Percentiles rank a stretch among this genome's conserved stretches.
phyloP scores from a whole-genome alignment of 2,113 vertebrate genomes.

The Petromus typicus region DNA sequence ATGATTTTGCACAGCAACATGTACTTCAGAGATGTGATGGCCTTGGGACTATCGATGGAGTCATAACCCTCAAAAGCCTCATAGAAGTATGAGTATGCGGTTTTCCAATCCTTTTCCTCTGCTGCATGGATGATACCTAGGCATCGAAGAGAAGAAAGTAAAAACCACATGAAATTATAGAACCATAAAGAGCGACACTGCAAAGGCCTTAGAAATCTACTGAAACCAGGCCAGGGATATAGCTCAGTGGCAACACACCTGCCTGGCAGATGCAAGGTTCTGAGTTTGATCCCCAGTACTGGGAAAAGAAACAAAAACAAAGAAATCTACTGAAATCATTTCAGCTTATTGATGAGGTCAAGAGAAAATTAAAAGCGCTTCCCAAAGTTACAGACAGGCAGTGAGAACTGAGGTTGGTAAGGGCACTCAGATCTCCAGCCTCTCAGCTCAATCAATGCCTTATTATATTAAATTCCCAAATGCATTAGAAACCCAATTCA shows the following conservation, averaged over 20 bases:
- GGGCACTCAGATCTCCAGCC: background rate
- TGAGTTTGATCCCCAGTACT: no score
- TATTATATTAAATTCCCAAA: slow-evolving; percentile 45
- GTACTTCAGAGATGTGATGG: slow-evolving; percentile 98
- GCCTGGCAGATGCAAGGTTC: no score
- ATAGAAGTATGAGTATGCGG: slow-evolving; percentile 99
- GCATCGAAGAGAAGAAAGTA: slow-evolving; percentile 46
- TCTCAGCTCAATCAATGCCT: slow-evolving; percentile 16
- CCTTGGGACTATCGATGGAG: slow-evolving; percentile 96
- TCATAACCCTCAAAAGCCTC: slow-evolving; percentile 99
- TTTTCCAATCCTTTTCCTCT: slow-evolving; percentile 99
- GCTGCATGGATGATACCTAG: slow-evolving; percentile 98
- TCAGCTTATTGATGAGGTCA: background rate
- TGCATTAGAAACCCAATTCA: background rate
- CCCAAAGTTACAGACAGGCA: slow-evolving; percentile 27
- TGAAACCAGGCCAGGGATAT: background rate
- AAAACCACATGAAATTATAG: slow-evolving; percentile 42
- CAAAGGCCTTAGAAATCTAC: slow-evolving; percentile 38
- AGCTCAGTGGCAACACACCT: no score
- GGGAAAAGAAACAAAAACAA: no score
- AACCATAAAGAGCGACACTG: slow-evolving; percentile 21
- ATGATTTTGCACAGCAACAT: slow-evolving; percentile 99
- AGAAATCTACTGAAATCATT: slow-evolving; percentile 21
- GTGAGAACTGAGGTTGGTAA: background rate
- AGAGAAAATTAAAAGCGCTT: slow-evolving; percentile 23